Evolutionary conservation across 23 tunicate species (phyloP), one percentile per base, ranked within the genome.

Genomic region (Diplosoma virens): DNA sequence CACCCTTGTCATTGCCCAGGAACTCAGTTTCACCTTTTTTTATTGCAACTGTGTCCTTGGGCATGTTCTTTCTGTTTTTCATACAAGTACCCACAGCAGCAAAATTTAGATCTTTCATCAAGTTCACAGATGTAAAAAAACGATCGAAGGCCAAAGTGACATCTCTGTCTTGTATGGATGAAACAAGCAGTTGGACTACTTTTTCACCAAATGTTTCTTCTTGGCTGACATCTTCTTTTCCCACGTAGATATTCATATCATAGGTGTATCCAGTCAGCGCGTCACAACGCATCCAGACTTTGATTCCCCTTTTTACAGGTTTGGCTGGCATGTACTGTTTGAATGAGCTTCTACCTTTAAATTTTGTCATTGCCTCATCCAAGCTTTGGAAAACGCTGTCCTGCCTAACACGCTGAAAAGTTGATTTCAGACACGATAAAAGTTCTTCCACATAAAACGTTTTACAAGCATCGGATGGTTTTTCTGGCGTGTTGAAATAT

Each of bases 101-200:
- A 27, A 48, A 73, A 16, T 33, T 37, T 24, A 73, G 18, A 27
- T 36, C 25, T 33, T 73, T 52, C 61, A 73, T 73, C 16, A 73
- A 63, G 48, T 4, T n/a, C 16, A 48, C 78, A 48, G 78, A 73
- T 24, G 78, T 73, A 37, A 73, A 67, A 48, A 73, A 73, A 28
- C 78, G 45, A 73, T 73, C 78, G 48, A 47, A 73, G 28, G 69
- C 34, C 30, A 61, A 61, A 68, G 75, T 68, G 75, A 48, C 78
- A 47, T 48, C 61, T 24, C 27, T 33, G 27, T 52, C 37, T 73
- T 73, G 29, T 73, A 67, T 67, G 74, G 28, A 34, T 67, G 74
- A 67, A 26, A 52, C 74, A 35, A 67, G 74, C 36, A 34, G 35
- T 28, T 67, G 35, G 20, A 67, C n/a, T n/a, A 67, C 52, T 29